Percentiles rank a stretch among this genome's conserved stretches.
Conservation (phyloP, 2,113 vertebrate species). For the Marmota monax region DNA sequence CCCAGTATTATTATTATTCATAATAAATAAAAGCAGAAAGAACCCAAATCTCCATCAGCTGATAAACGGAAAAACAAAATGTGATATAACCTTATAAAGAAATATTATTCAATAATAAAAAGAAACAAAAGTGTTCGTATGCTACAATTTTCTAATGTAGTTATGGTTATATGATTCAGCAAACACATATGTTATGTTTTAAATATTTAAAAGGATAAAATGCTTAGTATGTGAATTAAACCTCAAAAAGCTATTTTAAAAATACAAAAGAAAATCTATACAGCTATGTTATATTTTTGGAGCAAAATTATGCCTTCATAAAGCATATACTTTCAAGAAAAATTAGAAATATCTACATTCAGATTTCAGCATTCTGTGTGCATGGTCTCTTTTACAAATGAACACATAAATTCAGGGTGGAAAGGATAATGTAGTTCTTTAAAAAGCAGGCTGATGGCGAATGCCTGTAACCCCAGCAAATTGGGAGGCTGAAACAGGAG, state of each 20-base stretch:
- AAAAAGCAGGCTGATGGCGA: neutral
- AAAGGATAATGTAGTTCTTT: neutral
- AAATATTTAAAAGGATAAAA: neutral
- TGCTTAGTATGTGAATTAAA: neutral
- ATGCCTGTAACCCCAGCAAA: too few relatives aligned
- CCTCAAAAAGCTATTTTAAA: constrained; percentile 5
- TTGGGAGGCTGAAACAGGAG: too few relatives aligned
- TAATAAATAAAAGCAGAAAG: neutral
- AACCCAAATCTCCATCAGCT: neutral
- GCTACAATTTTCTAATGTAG: neutral
- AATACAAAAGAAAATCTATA: neutral
- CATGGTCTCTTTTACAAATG: neutral
- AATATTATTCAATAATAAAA: constrained; percentile 10
- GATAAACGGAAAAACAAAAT: neutral
- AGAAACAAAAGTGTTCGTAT: neutral
- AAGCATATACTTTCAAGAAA: neutral
- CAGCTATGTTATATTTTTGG: neutral
- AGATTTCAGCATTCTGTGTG: constrained; percentile 29
- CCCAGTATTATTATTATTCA: neutral
- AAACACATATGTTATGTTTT: too few relatives aligned
- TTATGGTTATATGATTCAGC: neutral
- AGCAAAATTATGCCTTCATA: neutral
- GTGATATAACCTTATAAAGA: neutral
- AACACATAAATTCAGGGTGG: neutral
- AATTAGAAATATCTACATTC: neutral